These are phyloP conservation scores for Oreochromis niloticus DNA, from an alignment of 2,113 vertebrate genomes.

Conservation along the genomic window DNA sequence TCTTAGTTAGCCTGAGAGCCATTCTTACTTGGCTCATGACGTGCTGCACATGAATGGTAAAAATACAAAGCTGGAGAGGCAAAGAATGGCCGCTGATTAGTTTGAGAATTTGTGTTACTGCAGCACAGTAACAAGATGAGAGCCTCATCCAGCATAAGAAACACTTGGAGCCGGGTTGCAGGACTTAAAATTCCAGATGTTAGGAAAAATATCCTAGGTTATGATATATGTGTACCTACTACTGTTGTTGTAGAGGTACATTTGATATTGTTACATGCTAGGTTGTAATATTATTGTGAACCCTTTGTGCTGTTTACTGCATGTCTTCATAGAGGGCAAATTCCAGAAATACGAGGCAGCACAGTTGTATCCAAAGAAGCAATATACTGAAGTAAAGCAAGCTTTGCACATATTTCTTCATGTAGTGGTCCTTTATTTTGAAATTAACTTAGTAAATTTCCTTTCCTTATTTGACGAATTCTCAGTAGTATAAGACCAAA, in stretches of 20 bases:
- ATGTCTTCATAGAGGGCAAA: neutral
- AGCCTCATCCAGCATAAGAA: neutral
- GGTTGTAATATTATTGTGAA: neutral
- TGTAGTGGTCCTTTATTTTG: neutral
- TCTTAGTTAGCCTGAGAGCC: neutral
- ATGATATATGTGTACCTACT: neutral
- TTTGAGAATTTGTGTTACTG: neutral
- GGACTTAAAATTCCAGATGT: neutral
- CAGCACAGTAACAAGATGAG: neutral
- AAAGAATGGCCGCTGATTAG: neutral
- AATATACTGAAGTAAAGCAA: neutral
- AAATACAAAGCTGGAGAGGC: neutral
- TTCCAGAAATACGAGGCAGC: neutral
- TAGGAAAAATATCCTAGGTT: neutral
- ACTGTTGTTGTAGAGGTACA: neutral
- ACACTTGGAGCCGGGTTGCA: neutral
- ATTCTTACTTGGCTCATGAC: neutral
- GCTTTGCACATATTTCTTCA: neutral
- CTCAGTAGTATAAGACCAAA: neutral
- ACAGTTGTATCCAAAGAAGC: neutral
- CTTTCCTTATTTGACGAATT: fast-evolving
- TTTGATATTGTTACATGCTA: neutral
- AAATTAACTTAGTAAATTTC: neutral
- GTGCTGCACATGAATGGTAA: neutral
- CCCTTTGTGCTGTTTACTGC: neutral